phyloP scores from a whole-genome alignment of 2,797 vertebrate species.

The Bovichtus variegatus region DNA sequence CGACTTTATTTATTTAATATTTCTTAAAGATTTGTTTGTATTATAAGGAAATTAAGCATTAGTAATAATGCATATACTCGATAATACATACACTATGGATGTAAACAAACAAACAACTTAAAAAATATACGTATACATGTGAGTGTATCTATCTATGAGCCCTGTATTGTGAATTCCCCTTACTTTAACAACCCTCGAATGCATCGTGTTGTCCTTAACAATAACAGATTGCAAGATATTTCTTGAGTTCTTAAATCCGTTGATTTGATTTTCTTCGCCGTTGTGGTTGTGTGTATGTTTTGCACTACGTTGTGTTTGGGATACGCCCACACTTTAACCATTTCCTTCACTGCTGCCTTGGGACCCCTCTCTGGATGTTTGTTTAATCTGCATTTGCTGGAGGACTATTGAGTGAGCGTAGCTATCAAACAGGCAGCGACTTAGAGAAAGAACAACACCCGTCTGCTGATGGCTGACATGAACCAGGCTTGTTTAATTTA shows the following conservation, averaged over 20 bases:
- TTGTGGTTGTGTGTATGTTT: constrained; percentile 42
- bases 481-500: constrained; percentile 54
- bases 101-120: no score
- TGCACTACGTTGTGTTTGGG: constrained; percentile 51
- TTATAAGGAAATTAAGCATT: no score
- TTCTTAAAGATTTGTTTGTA: no score
- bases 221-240: no score
- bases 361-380: constrained; percentile 63
- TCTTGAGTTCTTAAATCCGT: background rate
- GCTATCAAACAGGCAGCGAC: constrained; percentile 27
- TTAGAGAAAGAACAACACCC: constrained; percentile 58
- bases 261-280: constrained; percentile 20
- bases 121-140: no score
- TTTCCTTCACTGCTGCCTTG: constrained; percentile 54
- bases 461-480: constrained; percentile 55
- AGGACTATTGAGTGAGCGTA: constrained; percentile 25
- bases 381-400: constrained; percentile 56
- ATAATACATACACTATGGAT: no score
- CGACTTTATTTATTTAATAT: no score
- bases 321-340: constrained; percentile 52
- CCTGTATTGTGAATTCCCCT: background rate
- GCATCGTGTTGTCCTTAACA: background rate
- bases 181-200: background rate
- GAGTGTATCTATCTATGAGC: no score
- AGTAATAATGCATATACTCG: no score